These are phyloP conservation scores for Brachyhypopomus gauderio DNA, from an alignment of 2,113 vertebrate species.

Conservation along the genomic window DNA sequence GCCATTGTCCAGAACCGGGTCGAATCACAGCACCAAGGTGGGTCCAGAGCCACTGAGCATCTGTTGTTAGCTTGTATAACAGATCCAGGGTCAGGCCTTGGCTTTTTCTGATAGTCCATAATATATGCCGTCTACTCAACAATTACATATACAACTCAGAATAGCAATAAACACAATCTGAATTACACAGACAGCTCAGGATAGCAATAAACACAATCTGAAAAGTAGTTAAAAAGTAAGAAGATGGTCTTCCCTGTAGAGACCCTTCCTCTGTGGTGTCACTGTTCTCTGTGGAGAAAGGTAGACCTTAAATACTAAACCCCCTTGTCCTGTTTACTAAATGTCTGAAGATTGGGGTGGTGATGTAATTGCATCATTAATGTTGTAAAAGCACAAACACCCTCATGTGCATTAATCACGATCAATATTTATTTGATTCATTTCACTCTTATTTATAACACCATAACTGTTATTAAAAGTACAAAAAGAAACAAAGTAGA, in stretches of 20 bases:
- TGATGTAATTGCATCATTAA: not conserved
- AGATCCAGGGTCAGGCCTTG: not conserved
- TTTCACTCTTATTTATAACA: too few species aligned
- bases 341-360: not conserved
- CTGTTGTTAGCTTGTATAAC: conserved; percentile 2
- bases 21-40: not conserved
- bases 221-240: not conserved
- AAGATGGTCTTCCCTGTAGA: not conserved
- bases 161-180: not conserved
- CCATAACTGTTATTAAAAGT: too few species aligned
- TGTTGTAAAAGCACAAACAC: not conserved
- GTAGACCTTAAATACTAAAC: not conserved
- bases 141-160: not conserved
- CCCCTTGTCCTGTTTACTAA: not conserved
- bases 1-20: not conserved
- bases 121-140: not conserved
- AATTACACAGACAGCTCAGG: too few species aligned
- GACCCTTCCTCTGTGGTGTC: not conserved
- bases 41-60: not conserved
- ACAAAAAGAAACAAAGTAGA: too few species aligned
- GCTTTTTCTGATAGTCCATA: not conserved
- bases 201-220: not conserved
- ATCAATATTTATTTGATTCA: not conserved
- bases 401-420: not conserved
- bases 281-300: too few species aligned